phyloP scores from a whole-genome alignment of 2,113 vertebrate genomes.

The Epinephelus fuscoguttatus region DNA sequence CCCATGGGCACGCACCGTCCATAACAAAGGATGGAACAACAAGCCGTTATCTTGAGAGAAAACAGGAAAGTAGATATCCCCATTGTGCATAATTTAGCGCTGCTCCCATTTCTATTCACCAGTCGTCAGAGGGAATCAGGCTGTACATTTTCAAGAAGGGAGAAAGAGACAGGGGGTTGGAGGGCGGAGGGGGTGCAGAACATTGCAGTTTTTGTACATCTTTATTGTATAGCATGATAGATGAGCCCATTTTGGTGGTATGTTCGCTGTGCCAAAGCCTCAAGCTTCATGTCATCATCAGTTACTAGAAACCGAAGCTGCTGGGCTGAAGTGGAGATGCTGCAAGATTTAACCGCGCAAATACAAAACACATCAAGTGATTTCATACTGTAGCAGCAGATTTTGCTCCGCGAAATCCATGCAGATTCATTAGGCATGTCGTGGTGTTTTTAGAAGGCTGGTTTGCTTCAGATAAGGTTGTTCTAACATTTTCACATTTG shows the following conservation, averaged over 20 bases:
- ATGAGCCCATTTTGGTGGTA: conserved; percentile 41
- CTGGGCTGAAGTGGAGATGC: conserved; percentile 39
- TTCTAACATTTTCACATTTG: not conserved
- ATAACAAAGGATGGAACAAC: conserved; percentile 84
- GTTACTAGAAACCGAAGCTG: conserved; percentile 38
- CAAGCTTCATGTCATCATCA: conserved; percentile 57
- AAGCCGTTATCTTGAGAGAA: conserved; percentile 81
- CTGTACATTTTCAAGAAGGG: conserved; percentile 44
- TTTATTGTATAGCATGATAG: conserved; percentile 43
- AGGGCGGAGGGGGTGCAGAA: conserved; percentile 20
- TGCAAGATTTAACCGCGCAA: conserved; percentile 43
- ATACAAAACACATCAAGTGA: conserved; percentile 56
- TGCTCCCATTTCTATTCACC: conserved; percentile 75
- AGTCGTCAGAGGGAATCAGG: conserved; percentile 60
- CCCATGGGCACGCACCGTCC: conserved; percentile 79
- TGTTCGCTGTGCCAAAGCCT: conserved; percentile 32
- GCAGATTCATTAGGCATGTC: conserved; percentile 68
- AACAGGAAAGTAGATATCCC: conserved; percentile 85
- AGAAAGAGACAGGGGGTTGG: conserved; percentile 17
- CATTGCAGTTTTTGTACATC: conserved; percentile 22
- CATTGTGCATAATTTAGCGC: conserved; percentile 83
- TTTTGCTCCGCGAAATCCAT: conserved; percentile 42
- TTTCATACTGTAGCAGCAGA: conserved; percentile 45
- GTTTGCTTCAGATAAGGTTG: conserved; percentile 57
- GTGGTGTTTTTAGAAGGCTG: conserved; percentile 60